Percentiles rank a stretch among this genome's conserved stretches.
Conservation (phyloP, 1,140 invertebrate species). For the Xylocopa sonorina region DNA sequence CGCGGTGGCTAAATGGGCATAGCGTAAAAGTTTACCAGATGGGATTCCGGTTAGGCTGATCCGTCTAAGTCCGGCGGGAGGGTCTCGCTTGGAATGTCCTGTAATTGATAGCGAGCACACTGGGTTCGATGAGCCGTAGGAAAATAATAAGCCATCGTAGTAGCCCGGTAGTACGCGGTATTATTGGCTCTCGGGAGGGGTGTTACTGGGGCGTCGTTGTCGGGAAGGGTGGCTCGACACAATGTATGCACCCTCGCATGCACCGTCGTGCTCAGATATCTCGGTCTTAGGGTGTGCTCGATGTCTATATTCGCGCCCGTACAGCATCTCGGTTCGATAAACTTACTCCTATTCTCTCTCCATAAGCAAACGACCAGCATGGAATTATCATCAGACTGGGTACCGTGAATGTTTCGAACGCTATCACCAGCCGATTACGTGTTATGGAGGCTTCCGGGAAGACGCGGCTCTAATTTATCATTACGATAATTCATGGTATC, state of each 20-base stretch:
- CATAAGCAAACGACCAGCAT: constrained; percentile 29
- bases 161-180: constrained; percentile 57
- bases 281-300: constrained; percentile 68
- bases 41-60: constrained; percentile 78
- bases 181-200: constrained; percentile 67
- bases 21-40: constrained; percentile 75
- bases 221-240: constrained; percentile 53
- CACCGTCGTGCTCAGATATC: constrained; percentile 58
- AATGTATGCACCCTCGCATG: constrained; percentile 67
- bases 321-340: constrained; percentile 68
- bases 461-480: background rate
- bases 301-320: constrained; percentile 67
- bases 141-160: constrained; percentile 75
- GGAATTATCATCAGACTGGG: constrained; percentile 34
- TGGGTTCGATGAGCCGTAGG: constrained; percentile 75
- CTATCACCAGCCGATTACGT: background rate
- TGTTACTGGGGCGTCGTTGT: constrained; percentile 68
- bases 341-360: constrained; percentile 50
- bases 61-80: constrained; percentile 71
- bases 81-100: constrained; percentile 69
- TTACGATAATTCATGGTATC: no score
- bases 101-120: constrained; percentile 76
- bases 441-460: background rate
- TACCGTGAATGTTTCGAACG: background rate
- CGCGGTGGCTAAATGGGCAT: constrained; percentile 59